phyloP scores from a whole-genome alignment of 1,140 invertebrate genomes.

The Formica selysi region DNA sequence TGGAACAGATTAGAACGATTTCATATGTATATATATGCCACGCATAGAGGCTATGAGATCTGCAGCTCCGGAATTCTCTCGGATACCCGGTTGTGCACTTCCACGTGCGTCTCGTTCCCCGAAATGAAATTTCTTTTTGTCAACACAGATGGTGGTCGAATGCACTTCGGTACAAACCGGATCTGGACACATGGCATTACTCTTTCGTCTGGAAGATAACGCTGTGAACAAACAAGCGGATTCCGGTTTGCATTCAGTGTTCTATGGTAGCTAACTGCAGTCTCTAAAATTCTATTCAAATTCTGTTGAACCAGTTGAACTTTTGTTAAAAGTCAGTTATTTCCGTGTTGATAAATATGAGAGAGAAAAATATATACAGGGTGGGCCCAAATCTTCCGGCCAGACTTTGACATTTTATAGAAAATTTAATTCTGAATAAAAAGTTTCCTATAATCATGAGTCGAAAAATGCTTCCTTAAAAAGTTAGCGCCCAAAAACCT shows the following conservation, averaged over 20 bases:
- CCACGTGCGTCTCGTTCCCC: neutral
- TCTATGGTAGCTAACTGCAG: constrained; percentile 8
- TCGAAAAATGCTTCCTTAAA: too few species aligned
- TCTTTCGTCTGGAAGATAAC: constrained; percentile 60
- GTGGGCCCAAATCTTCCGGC: too few species aligned
- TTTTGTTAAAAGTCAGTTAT: too few species aligned
- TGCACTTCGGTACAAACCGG: constrained; percentile 68
- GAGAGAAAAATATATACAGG: neutral
- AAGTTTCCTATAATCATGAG: too few species aligned
- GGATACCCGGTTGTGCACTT: neutral
- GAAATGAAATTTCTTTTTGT: constrained; percentile 61
- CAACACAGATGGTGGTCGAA: constrained; percentile 65
- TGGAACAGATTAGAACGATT: constrained; percentile 34
- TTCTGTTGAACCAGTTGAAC: neutral
- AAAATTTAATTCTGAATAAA: too few species aligned
- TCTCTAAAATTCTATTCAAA: constrained; percentile 10
- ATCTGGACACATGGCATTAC: constrained; percentile 68
- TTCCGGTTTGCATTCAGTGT: constrained; percentile 45
- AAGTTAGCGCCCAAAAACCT: too few species aligned
- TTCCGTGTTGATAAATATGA: neutral
- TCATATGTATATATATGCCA: neutral
- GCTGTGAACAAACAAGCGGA: constrained; percentile 36
- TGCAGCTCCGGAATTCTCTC: neutral
- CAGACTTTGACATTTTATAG: too few species aligned
- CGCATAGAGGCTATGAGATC: neutral